Evolutionary conservation across 2,888 invertebrate genomes (phyloP), one percentile per base, ranked within the genome.

Genomic region (Drosophila histrio): DNA sequence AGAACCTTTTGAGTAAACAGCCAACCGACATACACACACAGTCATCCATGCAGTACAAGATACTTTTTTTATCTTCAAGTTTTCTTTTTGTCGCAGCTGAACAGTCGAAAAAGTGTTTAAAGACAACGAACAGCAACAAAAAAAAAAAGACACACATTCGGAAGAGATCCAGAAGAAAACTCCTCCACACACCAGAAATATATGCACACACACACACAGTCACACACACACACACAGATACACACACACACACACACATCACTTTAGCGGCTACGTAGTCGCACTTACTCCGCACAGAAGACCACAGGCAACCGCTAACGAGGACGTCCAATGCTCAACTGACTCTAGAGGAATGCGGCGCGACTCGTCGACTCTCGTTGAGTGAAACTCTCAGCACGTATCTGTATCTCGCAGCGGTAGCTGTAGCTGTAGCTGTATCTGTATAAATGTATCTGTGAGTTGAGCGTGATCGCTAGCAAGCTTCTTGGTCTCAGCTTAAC

Each of bases 251-350:
- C n/a, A n/a, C n/a, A n/a, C n/a, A n/a, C n/a, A n/a, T n/a, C n/a
- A n/a, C 26, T 56, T 34, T 21, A 41, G 38, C 49, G 34, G 32
- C 53, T 43, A 54, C 13, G 53, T 34, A 49, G 36, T 17, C 46
- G 46, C 63, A 62, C 74, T 66, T 72, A 75, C 72, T 74, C 73
- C 77, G 69, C 72, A 71, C 74, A 77, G 64, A 79, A 82, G 70
- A 81, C 79, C 69, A 65, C 72, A 79, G 85, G 79, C 82, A 88
- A 89, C 89, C 90, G 88, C 75, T 87, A 88, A 82, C 82, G 89
- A 89, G 88, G 90, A 90, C 89, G 89, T 90, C 85, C 90, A 88
- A 88, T 81, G 79, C 89, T 89, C 90, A 89, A 90, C 90, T 90
- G 82, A 89, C 72, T 79, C 72, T 74, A 75, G 62, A 58, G 71